phyloP scores from a whole-genome alignment of 2,797 vertebrate species.

The Dallia pectoralis region DNA sequence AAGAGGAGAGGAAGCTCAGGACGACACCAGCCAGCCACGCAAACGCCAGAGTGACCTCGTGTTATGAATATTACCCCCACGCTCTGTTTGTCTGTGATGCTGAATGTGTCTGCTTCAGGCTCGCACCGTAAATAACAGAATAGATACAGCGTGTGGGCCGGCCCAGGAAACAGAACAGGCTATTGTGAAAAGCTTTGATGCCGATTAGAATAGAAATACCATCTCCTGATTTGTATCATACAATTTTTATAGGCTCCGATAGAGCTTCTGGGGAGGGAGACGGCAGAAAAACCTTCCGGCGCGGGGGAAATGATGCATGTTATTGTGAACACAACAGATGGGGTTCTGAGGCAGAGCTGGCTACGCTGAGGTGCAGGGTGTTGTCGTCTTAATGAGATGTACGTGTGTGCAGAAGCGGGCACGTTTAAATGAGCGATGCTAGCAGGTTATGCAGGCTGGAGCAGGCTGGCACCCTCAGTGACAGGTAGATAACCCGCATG shows the following conservation, averaged over 20 bases:
- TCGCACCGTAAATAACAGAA: neutral
- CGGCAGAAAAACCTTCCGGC: slow-evolving; percentile 49
- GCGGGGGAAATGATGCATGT: slow-evolving; percentile 63
- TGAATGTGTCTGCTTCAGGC: neutral
- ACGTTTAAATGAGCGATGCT: slow-evolving; percentile 9
- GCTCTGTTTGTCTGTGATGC: neutral
- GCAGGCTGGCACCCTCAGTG: slow-evolving; percentile 32
- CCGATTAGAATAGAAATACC: neutral
- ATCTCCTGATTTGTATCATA: neutral
- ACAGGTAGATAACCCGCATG: slow-evolving; percentile 66
- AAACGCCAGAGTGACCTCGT: neutral
- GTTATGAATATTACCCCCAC: too few species aligned
- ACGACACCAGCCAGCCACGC: neutral
- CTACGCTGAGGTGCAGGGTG: slow-evolving; percentile 16
- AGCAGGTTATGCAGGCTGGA: slow-evolving; percentile 32
- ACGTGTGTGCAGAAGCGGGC: slow-evolving; percentile 40
- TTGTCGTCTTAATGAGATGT: slow-evolving; percentile 52
- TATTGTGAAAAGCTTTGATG: slow-evolving; percentile 26
- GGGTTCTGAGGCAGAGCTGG: slow-evolving; percentile 47
- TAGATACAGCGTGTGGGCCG: slow-evolving; percentile 43
- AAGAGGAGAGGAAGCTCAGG: neutral
- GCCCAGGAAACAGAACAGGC: neutral
- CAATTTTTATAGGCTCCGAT: slow-evolving; percentile 40
- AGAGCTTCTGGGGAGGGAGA: slow-evolving; percentile 37
- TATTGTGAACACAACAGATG: slow-evolving; percentile 69